These are phyloP conservation scores for Rhimphoctona megacephalus DNA, from an alignment of 2,888 invertebrate species.

Conservation along the genomic window DNA sequence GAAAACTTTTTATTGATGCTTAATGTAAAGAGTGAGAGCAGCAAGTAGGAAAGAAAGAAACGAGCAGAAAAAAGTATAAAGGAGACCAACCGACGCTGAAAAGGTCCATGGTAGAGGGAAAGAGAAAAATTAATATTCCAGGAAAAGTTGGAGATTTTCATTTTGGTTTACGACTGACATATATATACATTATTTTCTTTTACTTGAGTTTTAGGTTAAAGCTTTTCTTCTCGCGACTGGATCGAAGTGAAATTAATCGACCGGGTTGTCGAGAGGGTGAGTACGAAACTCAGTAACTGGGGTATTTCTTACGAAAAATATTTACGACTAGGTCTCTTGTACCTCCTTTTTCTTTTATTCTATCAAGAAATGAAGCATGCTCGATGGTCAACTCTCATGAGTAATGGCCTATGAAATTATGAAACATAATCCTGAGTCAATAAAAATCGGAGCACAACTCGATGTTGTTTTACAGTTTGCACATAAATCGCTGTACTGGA, in stretches of 20 bases:
- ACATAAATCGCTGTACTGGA: too few species aligned
- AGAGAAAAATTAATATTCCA: constrained; percentile 62
- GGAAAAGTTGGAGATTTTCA: constrained; percentile 53
- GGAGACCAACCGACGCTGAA: constrained; percentile 8
- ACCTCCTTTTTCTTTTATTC: not conserved
- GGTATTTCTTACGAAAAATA: constrained; percentile 4
- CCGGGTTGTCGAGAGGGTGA: not conserved
- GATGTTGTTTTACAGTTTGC: too few species aligned
- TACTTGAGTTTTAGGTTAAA: not conserved
- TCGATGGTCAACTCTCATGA: not conserved
- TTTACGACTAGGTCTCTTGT: constrained; percentile 2
- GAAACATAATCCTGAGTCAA: not conserved
- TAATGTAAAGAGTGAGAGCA: constrained; percentile 29
- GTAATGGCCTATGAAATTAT: not conserved
- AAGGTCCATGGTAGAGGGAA: constrained; percentile 3
- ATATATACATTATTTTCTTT: constrained; percentile 25
- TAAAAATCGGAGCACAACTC: too few species aligned
- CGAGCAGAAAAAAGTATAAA: constrained; percentile 4
- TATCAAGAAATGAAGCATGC: not conserved
- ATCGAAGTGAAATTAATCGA: constrained; percentile 51
- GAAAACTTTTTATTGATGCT: constrained; percentile 64
- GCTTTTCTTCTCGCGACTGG: constrained; percentile 22
- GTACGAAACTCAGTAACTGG: not conserved
- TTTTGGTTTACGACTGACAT: constrained; percentile 15
- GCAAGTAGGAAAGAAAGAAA: constrained; percentile 22